Percentiles rank a stretch among this genome's conserved stretches.
phyloP scores from a whole-genome alignment of 1,140 invertebrate species.

The Zaprionus camerounensis region DNA sequence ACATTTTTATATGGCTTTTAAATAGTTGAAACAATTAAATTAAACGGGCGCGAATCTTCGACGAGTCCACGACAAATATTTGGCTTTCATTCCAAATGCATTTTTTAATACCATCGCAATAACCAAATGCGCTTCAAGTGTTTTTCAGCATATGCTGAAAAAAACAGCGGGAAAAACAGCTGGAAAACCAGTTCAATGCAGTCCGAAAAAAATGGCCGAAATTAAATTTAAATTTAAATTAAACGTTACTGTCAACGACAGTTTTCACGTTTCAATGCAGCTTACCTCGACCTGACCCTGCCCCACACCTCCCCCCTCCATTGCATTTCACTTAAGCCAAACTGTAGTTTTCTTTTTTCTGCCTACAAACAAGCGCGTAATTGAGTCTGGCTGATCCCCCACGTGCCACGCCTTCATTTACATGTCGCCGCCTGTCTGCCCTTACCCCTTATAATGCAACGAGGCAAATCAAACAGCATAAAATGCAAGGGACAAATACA shows the following conservation, averaged over 20 bases:
- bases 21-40: slow-evolving; percentile 48
- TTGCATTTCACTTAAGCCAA: slow-evolving; percentile 11
- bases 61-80: slow-evolving; percentile 46
- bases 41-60: slow-evolving; percentile 45
- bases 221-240: slow-evolving; percentile 14
- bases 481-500: slow-evolving; percentile 65
- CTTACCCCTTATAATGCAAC: background rate
- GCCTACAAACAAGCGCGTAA: slow-evolving; percentile 64
- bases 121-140: slow-evolving; percentile 34
- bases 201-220: background rate
- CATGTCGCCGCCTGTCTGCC: background rate
- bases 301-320: too few relatives aligned
- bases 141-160: background rate
- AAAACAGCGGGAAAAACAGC: background rate
- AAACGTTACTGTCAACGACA: slow-evolving; percentile 41
- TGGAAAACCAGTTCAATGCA: background rate
- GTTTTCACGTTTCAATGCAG: slow-evolving; percentile 22
- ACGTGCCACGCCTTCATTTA: background rate
- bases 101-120: slow-evolving; percentile 40
- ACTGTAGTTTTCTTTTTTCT: background rate
- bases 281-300: background rate
- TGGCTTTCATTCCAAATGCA: slow-evolving; percentile 54
- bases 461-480: slow-evolving; percentile 52
- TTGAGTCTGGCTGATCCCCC: slow-evolving; percentile 55
- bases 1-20: slow-evolving; percentile 19